Conservation (phyloP, 2,888 invertebrate genomes). For the Pinctada fucata region DNA sequence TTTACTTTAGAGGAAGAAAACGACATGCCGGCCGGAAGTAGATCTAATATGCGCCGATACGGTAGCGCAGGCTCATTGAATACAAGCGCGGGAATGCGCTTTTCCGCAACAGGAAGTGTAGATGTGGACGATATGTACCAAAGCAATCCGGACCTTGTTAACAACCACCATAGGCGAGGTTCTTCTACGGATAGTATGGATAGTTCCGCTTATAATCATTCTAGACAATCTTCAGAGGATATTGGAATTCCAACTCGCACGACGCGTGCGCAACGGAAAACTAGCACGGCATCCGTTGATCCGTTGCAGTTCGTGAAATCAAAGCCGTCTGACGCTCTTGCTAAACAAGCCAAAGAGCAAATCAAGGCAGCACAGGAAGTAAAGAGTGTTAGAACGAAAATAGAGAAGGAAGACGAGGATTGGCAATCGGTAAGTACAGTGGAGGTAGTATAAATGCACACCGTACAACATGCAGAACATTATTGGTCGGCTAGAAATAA, state of each 20-base stretch:
- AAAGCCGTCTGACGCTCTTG: slow-evolving; percentile 60
- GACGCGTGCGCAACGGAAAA: slow-evolving; percentile 41
- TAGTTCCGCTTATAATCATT: slow-evolving; percentile 60
- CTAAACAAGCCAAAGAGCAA: slow-evolving; percentile 69
- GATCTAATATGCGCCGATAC: slow-evolving; percentile 59
- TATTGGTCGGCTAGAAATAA: too few species aligned
- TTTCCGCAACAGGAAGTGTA: slow-evolving; percentile 44
- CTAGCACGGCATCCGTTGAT: slow-evolving; percentile 55
- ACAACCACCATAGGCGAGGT: slow-evolving; percentile 59
- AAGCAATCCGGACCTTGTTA: slow-evolving; percentile 62
- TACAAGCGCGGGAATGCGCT: slow-evolving; percentile 41
- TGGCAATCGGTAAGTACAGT: slow-evolving; percentile 70
- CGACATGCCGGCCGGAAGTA: slow-evolving; percentile 56
- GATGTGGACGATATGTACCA: slow-evolving; percentile 49
- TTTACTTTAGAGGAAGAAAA: slow-evolving; percentile 58
- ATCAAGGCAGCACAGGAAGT: slow-evolving; percentile 66
- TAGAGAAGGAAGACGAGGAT: slow-evolving; percentile 60
- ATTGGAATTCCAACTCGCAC: slow-evolving; percentile 51
- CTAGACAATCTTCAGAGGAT: slow-evolving; percentile 68
- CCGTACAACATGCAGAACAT: too few species aligned
- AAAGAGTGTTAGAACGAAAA: slow-evolving; percentile 56
- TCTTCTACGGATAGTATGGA: slow-evolving; percentile 71
- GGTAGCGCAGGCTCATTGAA: slow-evolving; percentile 57
- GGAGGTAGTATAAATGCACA: too few species aligned
- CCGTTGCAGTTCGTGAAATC: slow-evolving; percentile 74